These are phyloP conservation scores for Cherax quadricarinatus DNA, from an alignment of 1,140 invertebrate species.

Conservation along the genomic window DNA sequence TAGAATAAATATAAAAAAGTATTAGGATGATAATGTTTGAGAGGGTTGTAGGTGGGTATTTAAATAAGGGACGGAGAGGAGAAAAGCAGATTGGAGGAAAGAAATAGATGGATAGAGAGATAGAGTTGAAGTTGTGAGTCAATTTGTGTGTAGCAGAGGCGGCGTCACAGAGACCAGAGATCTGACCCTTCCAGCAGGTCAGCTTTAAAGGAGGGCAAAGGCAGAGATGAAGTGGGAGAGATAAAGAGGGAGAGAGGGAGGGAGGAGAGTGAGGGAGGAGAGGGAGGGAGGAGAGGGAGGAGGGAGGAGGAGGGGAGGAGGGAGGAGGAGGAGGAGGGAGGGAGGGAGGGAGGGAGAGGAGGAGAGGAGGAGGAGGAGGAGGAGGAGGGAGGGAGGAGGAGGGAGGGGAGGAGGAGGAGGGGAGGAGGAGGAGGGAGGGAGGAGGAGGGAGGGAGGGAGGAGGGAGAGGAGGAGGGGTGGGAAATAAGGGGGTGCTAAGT, in stretches of 20 bases:
- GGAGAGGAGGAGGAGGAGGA: neutral
- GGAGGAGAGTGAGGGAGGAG: neutral
- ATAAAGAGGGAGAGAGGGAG: slow-evolving; percentile 1
- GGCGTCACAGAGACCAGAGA: slow-evolving; percentile 14
- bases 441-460: neutral
- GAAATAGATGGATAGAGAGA: neutral
- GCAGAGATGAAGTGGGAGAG: slow-evolving; percentile 51
- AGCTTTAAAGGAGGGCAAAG: slow-evolving; percentile 58
- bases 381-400: neutral
- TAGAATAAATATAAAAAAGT: too few species aligned
- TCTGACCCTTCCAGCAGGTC: slow-evolving; percentile 47
- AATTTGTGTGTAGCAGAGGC: slow-evolving; percentile 6
- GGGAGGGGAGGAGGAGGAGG: neutral
- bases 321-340: neutral
- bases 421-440: neutral
- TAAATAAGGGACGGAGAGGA: too few species aligned
- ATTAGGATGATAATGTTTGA: too few species aligned
- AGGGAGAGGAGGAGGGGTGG: neutral
- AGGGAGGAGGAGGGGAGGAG: neutral
- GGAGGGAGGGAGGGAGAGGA: neutral
- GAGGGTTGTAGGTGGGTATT: too few species aligned
- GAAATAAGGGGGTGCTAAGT: neutral
- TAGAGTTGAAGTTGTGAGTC: slow-evolving; percentile 1
- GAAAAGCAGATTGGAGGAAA: too few species aligned
- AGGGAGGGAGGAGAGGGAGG: neutral